phyloP scores from a whole-genome alignment of 2,113 vertebrate genomes.

The Brachypodius melanocephalos region DNA sequence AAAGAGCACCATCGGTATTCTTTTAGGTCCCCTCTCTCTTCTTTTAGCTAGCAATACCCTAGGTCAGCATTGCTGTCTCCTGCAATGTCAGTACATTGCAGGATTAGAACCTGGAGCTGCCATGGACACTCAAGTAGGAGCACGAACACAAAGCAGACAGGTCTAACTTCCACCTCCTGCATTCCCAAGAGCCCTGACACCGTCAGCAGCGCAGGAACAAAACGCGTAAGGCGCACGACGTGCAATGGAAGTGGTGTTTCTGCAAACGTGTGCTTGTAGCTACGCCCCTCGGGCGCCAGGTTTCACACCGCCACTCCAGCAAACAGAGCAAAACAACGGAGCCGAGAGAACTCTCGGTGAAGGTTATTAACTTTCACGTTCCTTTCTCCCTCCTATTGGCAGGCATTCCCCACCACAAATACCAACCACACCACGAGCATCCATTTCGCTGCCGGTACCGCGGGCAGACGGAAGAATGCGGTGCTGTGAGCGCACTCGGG shows the following conservation, averaged over 20 bases:
- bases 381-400: neutral
- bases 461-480: fast-evolving
- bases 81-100: fast-evolving
- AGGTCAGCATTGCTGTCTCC: neutral
- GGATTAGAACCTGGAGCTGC: neutral
- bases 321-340: neutral
- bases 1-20: neutral
- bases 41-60: neutral
- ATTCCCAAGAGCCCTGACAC: neutral
- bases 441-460: fast-evolving
- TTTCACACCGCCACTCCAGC: neutral
- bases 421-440: fast-evolving
- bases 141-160: fast-evolving
- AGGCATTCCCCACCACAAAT: neutral
- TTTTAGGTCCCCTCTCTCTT: neutral
- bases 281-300: neutral
- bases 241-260: fast-evolving
- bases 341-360: fast-evolving
- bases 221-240: fast-evolving
- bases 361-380: neutral
- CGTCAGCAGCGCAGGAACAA: neutral
- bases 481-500: fast-evolving
- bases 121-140: fast-evolving
- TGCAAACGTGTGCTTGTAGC: fast-evolving
- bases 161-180: neutral